Base-by-base conservation (phyloP, 2,888 invertebrate species). In the Tineola bisselliella region DNA sequence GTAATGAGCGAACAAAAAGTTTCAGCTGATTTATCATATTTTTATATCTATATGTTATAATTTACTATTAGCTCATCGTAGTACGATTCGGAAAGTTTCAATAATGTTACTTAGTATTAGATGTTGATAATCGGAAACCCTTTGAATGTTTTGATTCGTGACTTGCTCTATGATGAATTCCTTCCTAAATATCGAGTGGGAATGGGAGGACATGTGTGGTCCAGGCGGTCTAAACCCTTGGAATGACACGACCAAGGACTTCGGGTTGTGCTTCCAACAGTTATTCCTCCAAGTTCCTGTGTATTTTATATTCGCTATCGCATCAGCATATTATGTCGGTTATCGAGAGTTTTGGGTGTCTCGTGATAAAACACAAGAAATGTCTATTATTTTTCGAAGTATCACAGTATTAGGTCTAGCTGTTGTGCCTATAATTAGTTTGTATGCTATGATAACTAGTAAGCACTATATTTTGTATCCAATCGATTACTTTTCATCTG, bases 191-290 rank as follows among this genome's bases (percentile, higher is more conserved):
- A 54, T 19, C 25, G 54, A 54, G 17, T 93, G 93, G 93, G 89
- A 90, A 70, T 94, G 94, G 93, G 90, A 90, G 63, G 89, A 91
- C 63, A 88, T 94, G 70, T 95, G 95, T 74, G 93, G 93, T 60
- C 89, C 90, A n/a, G 89, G 88, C 25, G 93, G 93, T 30, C 81
- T 95, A 60, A 84, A 86, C 63, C 89, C 93, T 19, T 93, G 94
- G 90, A 89, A 92, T 69, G 86, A 89, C 10, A 78, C 88, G 13
- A 88, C 89, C 38, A 91, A 92, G 71, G 95, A 96, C 81, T 89
- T 97, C 68, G 91, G 94, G 62, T 84, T 91, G 62, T 97, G 97
- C 77, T 97, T 97, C 74, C 95, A 96, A 77, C 91, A 94, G 77
- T 79, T 96, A 60, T 92, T 91, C 70, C 87, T 97, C 38, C 91